These are phyloP conservation scores for Oxyteleia sp. DNA, from an alignment of 2,888 invertebrate genomes.

Conservation along the genomic window DNA sequence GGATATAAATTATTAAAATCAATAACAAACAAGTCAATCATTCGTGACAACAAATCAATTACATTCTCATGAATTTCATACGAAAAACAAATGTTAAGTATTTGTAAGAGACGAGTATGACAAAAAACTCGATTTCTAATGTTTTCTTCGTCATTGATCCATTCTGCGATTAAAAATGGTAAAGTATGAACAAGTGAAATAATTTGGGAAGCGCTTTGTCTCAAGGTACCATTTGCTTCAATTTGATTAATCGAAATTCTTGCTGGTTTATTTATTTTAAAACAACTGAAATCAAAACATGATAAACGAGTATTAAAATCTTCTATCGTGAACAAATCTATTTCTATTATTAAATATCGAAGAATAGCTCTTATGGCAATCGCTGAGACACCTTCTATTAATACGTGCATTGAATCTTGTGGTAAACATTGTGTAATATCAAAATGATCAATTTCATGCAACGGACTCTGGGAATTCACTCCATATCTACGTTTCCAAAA, in stretches of 20 bases:
- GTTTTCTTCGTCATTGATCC: conserved; percentile 2
- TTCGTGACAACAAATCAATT: too few relatives aligned
- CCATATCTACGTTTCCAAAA: conserved; percentile 49
- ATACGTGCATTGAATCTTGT: conserved; percentile 40
- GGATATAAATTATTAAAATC: too few relatives aligned
- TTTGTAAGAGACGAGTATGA: too few relatives aligned
- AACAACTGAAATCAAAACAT: conserved; percentile 69
- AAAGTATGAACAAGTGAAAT: conserved; percentile 11
- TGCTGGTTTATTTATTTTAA: conserved; percentile 73
- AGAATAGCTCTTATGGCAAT: conserved; percentile 9
- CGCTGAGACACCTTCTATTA: conserved; percentile 16
- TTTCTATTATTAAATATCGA: neutral
- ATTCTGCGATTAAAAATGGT: conserved; percentile 14
- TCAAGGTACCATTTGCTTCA: neutral
- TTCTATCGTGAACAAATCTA: conserved; percentile 51
- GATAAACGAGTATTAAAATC: conserved; percentile 65
- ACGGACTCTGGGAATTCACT: conserved; percentile 14
- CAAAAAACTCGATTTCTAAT: too few relatives aligned
- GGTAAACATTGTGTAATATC: conserved; percentile 24
- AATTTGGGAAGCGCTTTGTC: conserved; percentile 22
- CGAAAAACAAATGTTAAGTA: too few relatives aligned
- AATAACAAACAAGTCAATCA: too few relatives aligned
- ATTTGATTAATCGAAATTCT: neutral
- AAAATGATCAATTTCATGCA: conserved; percentile 11
- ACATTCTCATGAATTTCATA: too few relatives aligned